phyloP scores from a whole-genome alignment of 2,888 invertebrate genomes.

The Aleiodes leptofemur region DNA sequence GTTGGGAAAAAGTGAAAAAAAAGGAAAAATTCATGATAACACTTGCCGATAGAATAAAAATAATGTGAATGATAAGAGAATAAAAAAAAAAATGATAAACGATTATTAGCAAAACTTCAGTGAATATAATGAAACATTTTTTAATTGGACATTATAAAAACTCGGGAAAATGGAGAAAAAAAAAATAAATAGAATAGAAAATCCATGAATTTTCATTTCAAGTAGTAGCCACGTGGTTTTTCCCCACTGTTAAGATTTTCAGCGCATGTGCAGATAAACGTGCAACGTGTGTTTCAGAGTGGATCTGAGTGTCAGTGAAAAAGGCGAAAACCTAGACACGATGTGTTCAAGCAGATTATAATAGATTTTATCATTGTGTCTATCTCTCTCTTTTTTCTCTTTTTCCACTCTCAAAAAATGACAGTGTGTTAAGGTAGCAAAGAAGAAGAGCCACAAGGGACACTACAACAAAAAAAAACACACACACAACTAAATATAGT shows the following conservation, averaged over 20 bases:
- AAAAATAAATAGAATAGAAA: background rate
- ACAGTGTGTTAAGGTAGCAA: conserved; percentile 38
- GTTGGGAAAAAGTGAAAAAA: background rate
- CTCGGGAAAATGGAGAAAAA: no score
- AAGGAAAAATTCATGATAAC: background rate
- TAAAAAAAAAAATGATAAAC: background rate
- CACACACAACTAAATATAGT: conserved; percentile 43
- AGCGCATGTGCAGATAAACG: conserved; percentile 1
- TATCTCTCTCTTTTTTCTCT: background rate
- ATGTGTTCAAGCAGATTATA: background rate
- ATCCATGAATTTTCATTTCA: background rate
- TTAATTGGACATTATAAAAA: no score
- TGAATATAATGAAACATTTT: no score
- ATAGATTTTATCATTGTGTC: conserved; percentile 7
- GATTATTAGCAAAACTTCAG: background rate
- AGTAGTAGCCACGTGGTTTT: background rate
- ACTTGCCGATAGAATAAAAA: background rate
- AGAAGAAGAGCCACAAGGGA: conserved; percentile 41
- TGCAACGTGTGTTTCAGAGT: background rate
- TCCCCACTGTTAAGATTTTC: background rate
- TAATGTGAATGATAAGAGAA: background rate
- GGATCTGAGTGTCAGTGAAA: background rate
- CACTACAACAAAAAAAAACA: conserved; percentile 18
- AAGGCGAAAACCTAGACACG: background rate
- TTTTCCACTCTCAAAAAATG: background rate